These are phyloP conservation scores for Pemphigus obesinymphae DNA, from an alignment of 1,140 invertebrate genomes.

Conservation along the genomic window DNA sequence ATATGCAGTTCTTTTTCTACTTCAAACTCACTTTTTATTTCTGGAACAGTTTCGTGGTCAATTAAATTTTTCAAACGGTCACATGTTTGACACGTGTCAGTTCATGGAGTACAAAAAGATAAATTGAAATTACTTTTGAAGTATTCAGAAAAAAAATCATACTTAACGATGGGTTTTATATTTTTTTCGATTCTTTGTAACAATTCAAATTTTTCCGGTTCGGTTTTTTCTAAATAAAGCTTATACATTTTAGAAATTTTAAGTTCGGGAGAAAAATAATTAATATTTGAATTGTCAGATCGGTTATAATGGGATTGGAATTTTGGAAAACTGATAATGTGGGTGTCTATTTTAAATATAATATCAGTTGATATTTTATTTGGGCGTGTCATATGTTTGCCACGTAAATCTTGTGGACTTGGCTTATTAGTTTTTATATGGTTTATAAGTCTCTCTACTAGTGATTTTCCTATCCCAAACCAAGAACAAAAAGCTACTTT, in stretches of 20 bases:
- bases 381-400: background rate
- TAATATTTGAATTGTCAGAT: background rate
- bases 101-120: background rate
- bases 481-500: background rate
- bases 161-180: constrained; percentile 3
- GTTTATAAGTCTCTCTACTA: background rate
- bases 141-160: background rate
- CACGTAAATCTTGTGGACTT: background rate
- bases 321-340: background rate
- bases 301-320: background rate
- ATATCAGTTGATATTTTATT: background rate
- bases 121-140: too few relatives aligned
- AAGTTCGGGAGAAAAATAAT: background rate
- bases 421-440: background rate
- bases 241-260: background rate
- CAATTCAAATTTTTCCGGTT: background rate
- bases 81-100: background rate
- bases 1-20: background rate
- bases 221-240: background rate
- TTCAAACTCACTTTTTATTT: background rate
- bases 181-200: background rate
- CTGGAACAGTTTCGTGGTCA: background rate
- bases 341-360: background rate
- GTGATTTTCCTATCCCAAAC: background rate
- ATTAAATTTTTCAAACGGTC: background rate